Evolutionary conservation across 92 coral and sea anemone species (phyloP).

Genomic region (Heteractis magnifica): DNA sequence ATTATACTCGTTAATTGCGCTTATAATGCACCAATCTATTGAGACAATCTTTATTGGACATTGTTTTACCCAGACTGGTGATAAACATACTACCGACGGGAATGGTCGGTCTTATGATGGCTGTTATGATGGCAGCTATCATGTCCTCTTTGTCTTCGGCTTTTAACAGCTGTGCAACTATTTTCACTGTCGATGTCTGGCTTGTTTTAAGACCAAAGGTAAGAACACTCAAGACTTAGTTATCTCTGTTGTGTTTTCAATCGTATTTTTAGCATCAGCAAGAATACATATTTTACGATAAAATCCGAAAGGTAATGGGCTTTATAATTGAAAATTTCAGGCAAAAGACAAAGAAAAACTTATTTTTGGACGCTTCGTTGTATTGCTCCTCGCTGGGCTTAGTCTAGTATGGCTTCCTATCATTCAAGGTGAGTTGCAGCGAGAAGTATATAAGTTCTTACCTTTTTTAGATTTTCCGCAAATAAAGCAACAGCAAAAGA

Average conservation of each 20-base stretch:
- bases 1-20: neutral
- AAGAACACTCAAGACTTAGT: neutral
- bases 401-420: slow-evolving; percentile 93
- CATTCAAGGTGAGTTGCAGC: slow-evolving; percentile 65
- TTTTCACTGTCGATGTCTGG: slow-evolving; percentile 93
- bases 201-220: slow-evolving; percentile 75
- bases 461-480: too few relatives aligned
- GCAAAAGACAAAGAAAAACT: slow-evolving; percentile 82
- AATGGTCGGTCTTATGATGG: slow-evolving; percentile 90
- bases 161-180: slow-evolving; percentile 90
- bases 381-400: slow-evolving; percentile 58
- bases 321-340: slow-evolving; percentile 11
- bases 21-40: neutral
- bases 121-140: slow-evolving; percentile 93
- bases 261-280: too few relatives aligned
- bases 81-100: slow-evolving; percentile 84
- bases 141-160: slow-evolving; percentile 94
- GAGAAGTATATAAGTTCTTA: too few relatives aligned
- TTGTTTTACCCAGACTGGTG: slow-evolving; percentile 54
- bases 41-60: too few relatives aligned
- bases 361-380: slow-evolving; percentile 89
- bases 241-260: too few relatives aligned
- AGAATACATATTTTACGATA: too few relatives aligned
- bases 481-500: too few relatives aligned
- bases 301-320: too few relatives aligned